phyloP scores from a whole-genome alignment of 2,888 invertebrate genomes.

The Hyalella azteca region DNA sequence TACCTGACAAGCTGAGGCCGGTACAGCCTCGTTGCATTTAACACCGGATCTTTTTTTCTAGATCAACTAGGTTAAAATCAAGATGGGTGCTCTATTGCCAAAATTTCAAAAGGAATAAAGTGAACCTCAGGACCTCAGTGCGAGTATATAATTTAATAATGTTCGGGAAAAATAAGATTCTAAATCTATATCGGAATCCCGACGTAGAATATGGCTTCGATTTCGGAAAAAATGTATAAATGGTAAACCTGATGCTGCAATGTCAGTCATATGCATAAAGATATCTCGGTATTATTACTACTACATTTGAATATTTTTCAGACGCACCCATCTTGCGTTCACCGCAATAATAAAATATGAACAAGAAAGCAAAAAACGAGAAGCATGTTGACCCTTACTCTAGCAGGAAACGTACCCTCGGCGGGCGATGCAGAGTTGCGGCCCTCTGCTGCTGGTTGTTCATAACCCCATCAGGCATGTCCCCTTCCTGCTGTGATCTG shows the following conservation, averaged over 20 bases:
- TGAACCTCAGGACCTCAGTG: too few species aligned
- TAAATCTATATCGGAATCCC: too few species aligned
- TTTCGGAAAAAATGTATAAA: too few species aligned
- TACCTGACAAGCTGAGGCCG: too few species aligned
- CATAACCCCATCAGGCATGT: not conserved
- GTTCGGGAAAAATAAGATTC: too few species aligned
- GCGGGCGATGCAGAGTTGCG: constrained; percentile 57
- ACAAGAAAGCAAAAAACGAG: constrained; percentile 48
- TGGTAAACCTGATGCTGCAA: too few species aligned
- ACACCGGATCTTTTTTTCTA: not conserved
- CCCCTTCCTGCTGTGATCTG: constrained; percentile 23
- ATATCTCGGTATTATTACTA: too few species aligned
- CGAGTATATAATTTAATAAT: too few species aligned
- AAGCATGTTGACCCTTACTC: constrained; percentile 58
- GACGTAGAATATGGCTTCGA: too few species aligned
- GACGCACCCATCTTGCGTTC: constrained; percentile 16
- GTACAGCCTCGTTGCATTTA: constrained; percentile 16
- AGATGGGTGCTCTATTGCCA: constrained; percentile 1
- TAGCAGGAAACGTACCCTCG: constrained; percentile 59
- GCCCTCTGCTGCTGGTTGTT: constrained; percentile 42
- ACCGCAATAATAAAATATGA: not conserved
- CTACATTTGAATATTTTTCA: too few species aligned
- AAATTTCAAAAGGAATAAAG: too few species aligned
- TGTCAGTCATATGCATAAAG: too few species aligned
- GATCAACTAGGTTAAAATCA: not conserved